Conservation (phyloP, 2,888 invertebrate genomes). For the Serrognathus titanus region DNA sequence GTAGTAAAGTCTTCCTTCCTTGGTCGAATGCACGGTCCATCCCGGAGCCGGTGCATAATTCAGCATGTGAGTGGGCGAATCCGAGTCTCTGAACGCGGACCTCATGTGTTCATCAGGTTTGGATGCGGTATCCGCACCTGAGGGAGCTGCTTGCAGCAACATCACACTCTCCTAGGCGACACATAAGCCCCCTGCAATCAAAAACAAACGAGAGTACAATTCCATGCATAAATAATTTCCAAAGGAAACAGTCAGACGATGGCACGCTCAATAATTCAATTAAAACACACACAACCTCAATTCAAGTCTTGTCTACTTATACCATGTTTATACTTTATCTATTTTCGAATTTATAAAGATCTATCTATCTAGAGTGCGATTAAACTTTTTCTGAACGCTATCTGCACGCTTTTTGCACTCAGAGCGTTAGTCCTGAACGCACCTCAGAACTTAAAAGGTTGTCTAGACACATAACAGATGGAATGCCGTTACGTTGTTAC, state of each 20-base stretch:
- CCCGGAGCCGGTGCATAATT: constrained; percentile 55
- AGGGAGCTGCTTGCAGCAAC: constrained; percentile 34
- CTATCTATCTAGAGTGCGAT: too few relatives aligned
- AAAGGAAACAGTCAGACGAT: neutral
- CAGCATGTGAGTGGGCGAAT: constrained; percentile 43
- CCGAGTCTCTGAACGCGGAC: constrained; percentile 12
- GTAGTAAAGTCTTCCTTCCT: constrained; percentile 81
- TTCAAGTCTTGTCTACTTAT: too few relatives aligned
- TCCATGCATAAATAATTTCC: neutral
- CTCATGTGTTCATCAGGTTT: constrained; percentile 24
- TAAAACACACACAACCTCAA: too few relatives aligned
- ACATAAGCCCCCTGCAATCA: constrained; percentile 5
- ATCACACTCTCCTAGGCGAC: constrained; percentile 18
- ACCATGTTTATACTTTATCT: too few relatives aligned
- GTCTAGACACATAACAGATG: too few relatives aligned
- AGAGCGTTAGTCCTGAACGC: too few relatives aligned
- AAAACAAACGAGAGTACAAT: neutral
- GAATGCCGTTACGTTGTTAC: too few relatives aligned
- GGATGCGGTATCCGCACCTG: constrained; percentile 31
- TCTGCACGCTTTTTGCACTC: too few relatives aligned
- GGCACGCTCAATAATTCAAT: too few relatives aligned
- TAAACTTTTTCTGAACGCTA: too few relatives aligned
- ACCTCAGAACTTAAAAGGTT: too few relatives aligned
- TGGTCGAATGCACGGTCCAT: constrained; percentile 76
- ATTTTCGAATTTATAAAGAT: too few relatives aligned